Base-by-base conservation (phyloP, 2,113 vertebrate genomes). In the Typhlomys cinereus region DNA sequence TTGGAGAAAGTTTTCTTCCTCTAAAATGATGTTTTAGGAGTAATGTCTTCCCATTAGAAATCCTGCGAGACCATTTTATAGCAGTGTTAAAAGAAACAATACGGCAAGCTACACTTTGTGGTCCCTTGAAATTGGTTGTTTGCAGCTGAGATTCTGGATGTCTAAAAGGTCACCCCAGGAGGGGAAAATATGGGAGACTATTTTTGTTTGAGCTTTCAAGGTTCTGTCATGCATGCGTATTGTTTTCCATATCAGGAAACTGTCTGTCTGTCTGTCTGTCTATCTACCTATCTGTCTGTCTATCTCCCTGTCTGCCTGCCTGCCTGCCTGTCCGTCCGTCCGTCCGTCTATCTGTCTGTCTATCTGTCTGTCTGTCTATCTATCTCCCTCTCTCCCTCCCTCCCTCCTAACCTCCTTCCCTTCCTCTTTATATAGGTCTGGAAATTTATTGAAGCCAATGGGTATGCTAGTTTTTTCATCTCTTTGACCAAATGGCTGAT, bases 91-190 rank as follows among this genome's bases (percentile, higher is more conserved):
- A 71, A 76, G 59, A 86, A 70, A 67, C 5, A 46, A 5, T 15
- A 36, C 6, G 41, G 2, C 31, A n/a, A 75, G 5, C 31, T 27
- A 54, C 3, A n/a, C 1, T 2, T 41, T 59, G n/a, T 59, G 15
- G 31, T 29, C 4, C 12, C 27, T 87, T 13, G 21, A 73, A 23
- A 46, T 52, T 15, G 34, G 34, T 75, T 91, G 4, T 88, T 88
- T 23, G 34, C 73, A n/a, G 62, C 93, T 36, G 50, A 95, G 76
- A 57, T 90, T 85, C 34, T 90, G 25, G 71, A 15, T 50, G 31
- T 75, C 34, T 85, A 25, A 39, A 61, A 23, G 3, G 10, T 69
- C 50, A 46, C 29, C 8, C n/a, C 64, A 14, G 7, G 12, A 67
- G 59, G 59, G 71, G 46, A 31, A n/a, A 76, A 27, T 75, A 85